These are phyloP conservation scores for Drosophila serrata DNA, from an alignment of 1,140 invertebrate species.

Conservation along the genomic window DNA sequence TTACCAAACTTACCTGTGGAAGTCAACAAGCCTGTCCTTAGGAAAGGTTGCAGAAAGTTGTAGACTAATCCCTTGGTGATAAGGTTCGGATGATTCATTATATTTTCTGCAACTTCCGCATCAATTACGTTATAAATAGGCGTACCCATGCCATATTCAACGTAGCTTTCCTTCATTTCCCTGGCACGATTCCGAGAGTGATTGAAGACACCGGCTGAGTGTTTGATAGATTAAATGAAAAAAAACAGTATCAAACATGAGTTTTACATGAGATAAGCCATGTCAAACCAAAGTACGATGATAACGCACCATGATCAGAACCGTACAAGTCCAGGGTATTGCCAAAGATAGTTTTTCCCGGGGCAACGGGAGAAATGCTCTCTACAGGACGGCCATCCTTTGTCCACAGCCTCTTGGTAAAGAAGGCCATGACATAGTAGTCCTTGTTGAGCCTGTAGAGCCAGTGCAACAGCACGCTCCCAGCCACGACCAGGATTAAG, in stretches of 20 bases:
- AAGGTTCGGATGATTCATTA: constrained; percentile 62
- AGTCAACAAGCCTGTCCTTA: constrained; percentile 88
- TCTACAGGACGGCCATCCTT: constrained; percentile 51
- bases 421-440: constrained; percentile 55
- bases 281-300: background rate
- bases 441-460: constrained; percentile 55
- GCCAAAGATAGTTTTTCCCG: constrained; percentile 55
- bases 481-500: constrained; percentile 19
- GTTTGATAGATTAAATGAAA: background rate
- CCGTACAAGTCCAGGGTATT: constrained; percentile 57
- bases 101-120: constrained; percentile 56
- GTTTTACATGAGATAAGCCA: background rate
- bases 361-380: constrained; percentile 38
- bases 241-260: background rate
- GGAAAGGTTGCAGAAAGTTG: constrained; percentile 88
- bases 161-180: constrained; percentile 52
- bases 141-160: constrained; percentile 51
- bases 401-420: constrained; percentile 35
- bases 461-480: constrained; percentile 45
- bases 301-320: constrained; percentile 45
- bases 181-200: constrained; percentile 17
- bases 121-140: constrained; percentile 67
- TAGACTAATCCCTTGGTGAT: constrained; percentile 74
- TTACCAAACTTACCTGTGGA: constrained; percentile 86
- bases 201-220: constrained; percentile 46